Conservation (phyloP, 2,888 invertebrate genomes). For the Lasioglossum villosulum region DNA sequence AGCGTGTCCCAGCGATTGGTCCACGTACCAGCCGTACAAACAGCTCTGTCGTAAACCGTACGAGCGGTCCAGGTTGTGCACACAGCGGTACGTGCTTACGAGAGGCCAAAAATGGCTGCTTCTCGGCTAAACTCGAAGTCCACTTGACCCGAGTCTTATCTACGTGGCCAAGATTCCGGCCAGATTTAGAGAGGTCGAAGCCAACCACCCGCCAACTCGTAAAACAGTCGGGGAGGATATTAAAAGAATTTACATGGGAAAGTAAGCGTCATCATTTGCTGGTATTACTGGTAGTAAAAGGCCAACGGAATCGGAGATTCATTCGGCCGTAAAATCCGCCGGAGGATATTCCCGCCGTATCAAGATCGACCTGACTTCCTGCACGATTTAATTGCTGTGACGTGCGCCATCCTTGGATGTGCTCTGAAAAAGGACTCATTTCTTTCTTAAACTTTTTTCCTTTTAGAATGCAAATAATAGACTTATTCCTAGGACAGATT, state of each 20-base stretch:
- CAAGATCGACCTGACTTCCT: slow-evolving; percentile 3
- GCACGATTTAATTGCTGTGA: slow-evolving; percentile 3
- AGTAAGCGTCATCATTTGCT: slow-evolving; percentile 16
- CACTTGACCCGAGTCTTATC: slow-evolving; percentile 56
- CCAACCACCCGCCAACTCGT: slow-evolving; percentile 26
- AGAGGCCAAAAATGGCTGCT: slow-evolving; percentile 32
- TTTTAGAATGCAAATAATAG: background rate
- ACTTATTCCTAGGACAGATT: too few relatives aligned
- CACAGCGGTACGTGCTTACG: slow-evolving; percentile 44
- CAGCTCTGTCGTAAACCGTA: slow-evolving; percentile 21
- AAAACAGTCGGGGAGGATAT: slow-evolving; percentile 40
- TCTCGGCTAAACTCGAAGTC: slow-evolving; percentile 33
- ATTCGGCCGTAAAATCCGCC: slow-evolving; percentile 13
- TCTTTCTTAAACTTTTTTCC: background rate
- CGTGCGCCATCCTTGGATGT: background rate
- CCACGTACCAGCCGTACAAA: slow-evolving; percentile 27
- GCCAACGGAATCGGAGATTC: slow-evolving; percentile 2
- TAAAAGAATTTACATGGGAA: slow-evolving; percentile 44
- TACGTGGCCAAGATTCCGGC: slow-evolving; percentile 25
- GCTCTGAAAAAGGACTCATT: background rate
- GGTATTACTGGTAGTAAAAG: slow-evolving; percentile 33
- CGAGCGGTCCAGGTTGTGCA: slow-evolving; percentile 13
- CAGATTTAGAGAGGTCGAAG: slow-evolving; percentile 49
- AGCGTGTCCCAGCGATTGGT: background rate
- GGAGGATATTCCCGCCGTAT: background rate